Conservation (phyloP, 2,888 invertebrate genomes). For the Dryomyza anilis region DNA sequence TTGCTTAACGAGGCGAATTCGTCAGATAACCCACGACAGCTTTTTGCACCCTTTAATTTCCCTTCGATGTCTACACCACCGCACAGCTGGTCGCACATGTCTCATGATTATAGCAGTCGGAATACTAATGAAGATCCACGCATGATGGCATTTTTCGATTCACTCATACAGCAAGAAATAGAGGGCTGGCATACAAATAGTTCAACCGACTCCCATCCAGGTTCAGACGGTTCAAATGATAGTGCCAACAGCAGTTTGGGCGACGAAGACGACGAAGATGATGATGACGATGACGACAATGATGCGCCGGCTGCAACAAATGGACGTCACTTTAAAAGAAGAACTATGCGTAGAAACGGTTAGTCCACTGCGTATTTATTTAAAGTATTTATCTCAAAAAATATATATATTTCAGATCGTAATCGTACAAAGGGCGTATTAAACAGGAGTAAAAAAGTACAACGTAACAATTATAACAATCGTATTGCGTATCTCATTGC, state of each 20-base stretch:
- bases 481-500: conserved; percentile 76
- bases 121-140: conserved; percentile 88
- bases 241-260: conserved; percentile 36
- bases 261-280: conserved; percentile 35
- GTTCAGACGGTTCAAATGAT: conserved; percentile 36
- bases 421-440: conserved; percentile 61
- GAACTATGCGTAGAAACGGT: conserved; percentile 31
- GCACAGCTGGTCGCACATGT: conserved; percentile 78
- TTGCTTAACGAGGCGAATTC: conserved; percentile 65
- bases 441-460: conserved; percentile 56
- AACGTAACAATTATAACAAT: conserved; percentile 66
- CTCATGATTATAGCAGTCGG: conserved; percentile 87
- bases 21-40: conserved; percentile 68
- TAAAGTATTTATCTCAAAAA: too few species aligned
- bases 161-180: conserved; percentile 87
- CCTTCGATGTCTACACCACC: conserved; percentile 73
- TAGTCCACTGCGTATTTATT: background rate
- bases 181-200: conserved; percentile 76
- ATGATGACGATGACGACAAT: conserved; percentile 34
- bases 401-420: conserved; percentile 49
- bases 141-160: conserved; percentile 98
- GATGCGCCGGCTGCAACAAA: conserved; percentile 19
- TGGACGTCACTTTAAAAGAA: conserved; percentile 30
- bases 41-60: conserved; percentile 82
- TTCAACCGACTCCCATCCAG: conserved; percentile 44